Base-by-base conservation (phyloP, 2,888 invertebrate genomes). In the Dicranocentrus wangi region DNA sequence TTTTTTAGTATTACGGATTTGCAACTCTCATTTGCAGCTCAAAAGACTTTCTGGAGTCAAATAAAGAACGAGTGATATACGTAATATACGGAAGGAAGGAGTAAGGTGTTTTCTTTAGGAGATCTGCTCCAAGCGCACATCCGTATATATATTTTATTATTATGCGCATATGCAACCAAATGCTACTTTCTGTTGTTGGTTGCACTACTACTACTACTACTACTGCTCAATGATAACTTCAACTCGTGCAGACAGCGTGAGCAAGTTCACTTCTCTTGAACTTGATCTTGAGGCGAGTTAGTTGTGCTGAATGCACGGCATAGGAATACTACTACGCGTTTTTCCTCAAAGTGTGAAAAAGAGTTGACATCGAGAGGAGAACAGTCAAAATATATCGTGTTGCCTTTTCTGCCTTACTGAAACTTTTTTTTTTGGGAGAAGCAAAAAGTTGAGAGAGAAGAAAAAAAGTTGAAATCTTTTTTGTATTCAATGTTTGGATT, bases 231-330 rank as follows among this genome's bases (percentile, higher is more conserved):
- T n/a, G n/a, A n/a, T n/a, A n/a, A n/a, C n/a, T n/a, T n/a, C n/a
- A n/a, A n/a, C n/a, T n/a, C n/a, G n/a, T n/a, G n/a, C n/a, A n/a
- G n/a, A n/a, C n/a, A n/a, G n/a, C n/a, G n/a, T n/a, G n/a, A n/a
- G n/a, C n/a, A n/a, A n/a, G n/a, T n/a, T n/a, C n/a, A n/a, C 65
- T 78, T 70, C 78, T 79, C 72, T 79, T 79, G 79, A 79, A 79
- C 79, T 79, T 79, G 79, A 79, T 79, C 79, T 79, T 79, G 79
- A 79, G 71, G 72, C n/a, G n/a, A 70, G 60, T 58, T 72, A 66
- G 66, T 68, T 65, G 63, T 53, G 47, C 65, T 65, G 68, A 55
- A 81, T 51, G 61, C 68, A 60, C 65, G 10, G 19, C 15, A 25
- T n/a, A n/a, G n/a, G 28, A 25, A 61, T 17, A 47, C 10, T 47